phyloP scores from a whole-genome alignment of 2,888 invertebrate species.

The Orthosia incerta region DNA sequence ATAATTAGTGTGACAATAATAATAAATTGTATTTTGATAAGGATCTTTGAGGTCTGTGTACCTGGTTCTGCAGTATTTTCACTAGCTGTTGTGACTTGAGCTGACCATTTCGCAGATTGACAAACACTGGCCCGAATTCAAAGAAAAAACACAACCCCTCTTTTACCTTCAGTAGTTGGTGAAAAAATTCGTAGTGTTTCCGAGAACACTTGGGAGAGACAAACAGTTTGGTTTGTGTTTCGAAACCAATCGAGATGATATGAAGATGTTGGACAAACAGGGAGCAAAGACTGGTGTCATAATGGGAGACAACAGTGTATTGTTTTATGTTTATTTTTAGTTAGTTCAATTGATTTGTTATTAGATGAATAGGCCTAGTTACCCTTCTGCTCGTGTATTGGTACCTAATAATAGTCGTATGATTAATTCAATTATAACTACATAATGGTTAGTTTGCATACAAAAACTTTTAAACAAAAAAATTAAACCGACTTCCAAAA shows the following conservation, averaged over 20 bases:
- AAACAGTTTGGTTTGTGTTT: constrained; percentile 67
- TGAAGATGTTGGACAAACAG: constrained; percentile 60
- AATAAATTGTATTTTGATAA: too few relatives aligned
- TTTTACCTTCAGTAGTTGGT: constrained; percentile 22
- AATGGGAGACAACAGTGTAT: neutral
- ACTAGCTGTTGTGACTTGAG: too few relatives aligned
- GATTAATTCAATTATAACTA: too few relatives aligned
- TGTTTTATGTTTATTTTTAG: constrained; percentile 9
- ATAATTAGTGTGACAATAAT: too few relatives aligned
- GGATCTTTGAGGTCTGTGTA: too few relatives aligned
- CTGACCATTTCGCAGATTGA: constrained; percentile 30
- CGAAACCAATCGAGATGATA: constrained; percentile 59
- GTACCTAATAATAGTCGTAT: too few relatives aligned
- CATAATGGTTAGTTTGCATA: too few relatives aligned
- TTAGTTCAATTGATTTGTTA: neutral
- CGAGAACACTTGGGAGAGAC: constrained; percentile 52
- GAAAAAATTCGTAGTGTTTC: constrained; percentile 45
- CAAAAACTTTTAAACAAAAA: too few relatives aligned
- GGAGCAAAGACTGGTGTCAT: constrained; percentile 18
- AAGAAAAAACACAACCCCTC: constrained; percentile 39
- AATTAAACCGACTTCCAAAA: too few relatives aligned
- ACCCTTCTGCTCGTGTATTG: too few relatives aligned
- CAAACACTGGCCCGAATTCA: constrained; percentile 18
- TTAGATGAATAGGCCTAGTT: neutral
- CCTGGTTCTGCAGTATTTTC: too few relatives aligned